Conservation (phyloP, 2,888 invertebrate genomes). For the Idaea straminata region DNA sequence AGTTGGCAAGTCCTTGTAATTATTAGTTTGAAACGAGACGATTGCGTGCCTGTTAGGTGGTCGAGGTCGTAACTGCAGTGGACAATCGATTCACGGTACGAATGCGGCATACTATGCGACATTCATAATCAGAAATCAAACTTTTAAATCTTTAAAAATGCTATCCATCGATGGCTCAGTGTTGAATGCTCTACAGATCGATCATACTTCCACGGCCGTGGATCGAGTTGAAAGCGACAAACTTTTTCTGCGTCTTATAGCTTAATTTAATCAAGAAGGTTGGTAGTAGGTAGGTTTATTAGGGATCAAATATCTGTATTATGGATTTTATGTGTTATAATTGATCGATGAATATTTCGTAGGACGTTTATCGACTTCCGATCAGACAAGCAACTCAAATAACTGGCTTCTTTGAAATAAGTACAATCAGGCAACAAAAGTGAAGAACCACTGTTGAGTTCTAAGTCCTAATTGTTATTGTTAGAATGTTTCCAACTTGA, state of each 20-base stretch:
- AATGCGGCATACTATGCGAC: slow-evolving; percentile 72
- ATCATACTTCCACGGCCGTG: slow-evolving; percentile 28
- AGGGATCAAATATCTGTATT: slow-evolving; percentile 51
- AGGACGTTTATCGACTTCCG: slow-evolving; percentile 46
- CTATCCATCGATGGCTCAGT: slow-evolving; percentile 37
- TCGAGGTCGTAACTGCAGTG: slow-evolving; percentile 71
- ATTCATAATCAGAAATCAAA: slow-evolving; percentile 56
- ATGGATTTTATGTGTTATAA: slow-evolving; percentile 38
- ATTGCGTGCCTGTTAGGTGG: slow-evolving; percentile 71
- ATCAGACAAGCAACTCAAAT: slow-evolving; percentile 34
- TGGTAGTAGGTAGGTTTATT: slow-evolving; percentile 37
- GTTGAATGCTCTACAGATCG: slow-evolving; percentile 6
- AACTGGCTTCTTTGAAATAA: slow-evolving; percentile 30
- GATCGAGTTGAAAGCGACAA: slow-evolving; percentile 27
- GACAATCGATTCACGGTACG: slow-evolving; percentile 74
- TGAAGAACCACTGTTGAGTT: slow-evolving; percentile 11
- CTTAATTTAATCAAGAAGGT: slow-evolving; percentile 11
- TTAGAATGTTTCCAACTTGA: too few species aligned
- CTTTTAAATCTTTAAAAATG: slow-evolving; percentile 36
- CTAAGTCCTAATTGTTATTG: slow-evolving; percentile 7
- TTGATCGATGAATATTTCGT: slow-evolving; percentile 41
- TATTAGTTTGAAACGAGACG: slow-evolving; percentile 54
- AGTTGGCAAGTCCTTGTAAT: slow-evolving; percentile 11
- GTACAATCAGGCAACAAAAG: slow-evolving; percentile 6
- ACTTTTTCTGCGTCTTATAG: slow-evolving; percentile 28